Evolutionary conservation across 2,113 vertebrate genomes (phyloP), one percentile per base, ranked within the genome.

Genomic region (Nothocercus julius): DNA sequence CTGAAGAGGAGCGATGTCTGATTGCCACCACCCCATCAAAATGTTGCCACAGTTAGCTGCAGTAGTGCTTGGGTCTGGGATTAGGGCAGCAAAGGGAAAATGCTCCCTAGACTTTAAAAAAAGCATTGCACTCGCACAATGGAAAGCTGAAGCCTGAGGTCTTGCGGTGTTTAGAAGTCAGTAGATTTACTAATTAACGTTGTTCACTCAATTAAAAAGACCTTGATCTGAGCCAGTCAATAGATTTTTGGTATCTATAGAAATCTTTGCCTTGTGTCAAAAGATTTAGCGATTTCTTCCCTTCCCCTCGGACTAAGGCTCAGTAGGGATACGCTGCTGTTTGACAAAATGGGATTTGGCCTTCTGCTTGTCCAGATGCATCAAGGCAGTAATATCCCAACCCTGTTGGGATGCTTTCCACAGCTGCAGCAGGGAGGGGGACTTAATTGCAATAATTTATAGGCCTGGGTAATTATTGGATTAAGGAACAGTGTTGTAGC

Each of bases 361-460:
- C 1, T 89, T 83, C 78, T 80, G 76, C 77, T 90, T 88, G 85
- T n/a, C 75, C 36, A 18, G 28, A 17, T 82, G 58, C 13, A 59
- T 32, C 0, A 11, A 82, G 74, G 67, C 0, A 2, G 78, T 1
- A 11, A 70, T 54, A 88, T 51, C 89, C 90, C 59, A 88, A 51
- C 89, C 90, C 93, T 0, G 3, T 56, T 0, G 32, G 73, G 94
- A 93, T 74, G 40, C 70, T 89, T 47, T 80, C 73, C 88, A 66
- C 0, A 2, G 68, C 72, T 95, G 90, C 93, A 95, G 93, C 92
- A 93, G 90, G 66, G 69, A 77, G 67, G 45, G 69, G 77, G 87
- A 22, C 77, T 95, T 96, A 96, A 96, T 92, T 96, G 87, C 89
- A 90, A 28, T 89, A 76, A 96, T 96, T 94, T 97, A 92, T 89